These are phyloP conservation scores for Amphiprion ocellaris DNA, from an alignment of 2,113 vertebrate genomes.

Conservation along the genomic window DNA sequence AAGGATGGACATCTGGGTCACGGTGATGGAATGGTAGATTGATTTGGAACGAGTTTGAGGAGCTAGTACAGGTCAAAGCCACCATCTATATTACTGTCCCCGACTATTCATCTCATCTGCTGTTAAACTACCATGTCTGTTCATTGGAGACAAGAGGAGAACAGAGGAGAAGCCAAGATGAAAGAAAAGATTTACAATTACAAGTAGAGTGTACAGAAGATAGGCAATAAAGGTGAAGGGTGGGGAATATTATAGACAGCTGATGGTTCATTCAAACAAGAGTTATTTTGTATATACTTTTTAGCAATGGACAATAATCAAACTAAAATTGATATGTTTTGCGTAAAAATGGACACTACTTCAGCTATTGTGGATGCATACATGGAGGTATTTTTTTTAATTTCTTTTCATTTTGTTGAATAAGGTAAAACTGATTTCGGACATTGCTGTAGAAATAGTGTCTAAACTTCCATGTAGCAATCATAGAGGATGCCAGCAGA, in stretches of 20 bases:
- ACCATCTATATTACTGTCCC: slow-evolving; percentile 78
- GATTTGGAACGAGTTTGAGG: slow-evolving; percentile 81
- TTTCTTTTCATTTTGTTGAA: too few species aligned
- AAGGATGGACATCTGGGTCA: slow-evolving; percentile 66
- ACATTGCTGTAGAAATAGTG: background rate
- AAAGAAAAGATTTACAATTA: slow-evolving; percentile 24
- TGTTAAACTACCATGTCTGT: slow-evolving; percentile 36
- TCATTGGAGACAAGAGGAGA: slow-evolving; percentile 32
- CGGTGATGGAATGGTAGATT: slow-evolving; percentile 80
- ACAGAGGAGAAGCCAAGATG: slow-evolving; percentile 3
- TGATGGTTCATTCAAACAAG: too few species aligned
- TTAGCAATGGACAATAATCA: too few species aligned
- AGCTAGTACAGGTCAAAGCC: slow-evolving; percentile 78
- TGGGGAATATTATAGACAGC: background rate
- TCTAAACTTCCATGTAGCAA: too few species aligned
- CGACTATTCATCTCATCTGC: slow-evolving; percentile 77
- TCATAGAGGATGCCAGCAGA: too few species aligned
- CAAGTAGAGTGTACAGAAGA: background rate
- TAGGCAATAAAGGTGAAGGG: background rate
- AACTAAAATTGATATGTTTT: too few species aligned
- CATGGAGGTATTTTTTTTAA: too few species aligned
- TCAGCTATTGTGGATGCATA: too few species aligned
- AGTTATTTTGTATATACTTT: too few species aligned
- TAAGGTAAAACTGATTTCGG: too few species aligned
- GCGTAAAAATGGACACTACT: too few species aligned